phyloP scores from a whole-genome alignment of 2,113 vertebrate species.

The Rousettus leschenaultii region DNA sequence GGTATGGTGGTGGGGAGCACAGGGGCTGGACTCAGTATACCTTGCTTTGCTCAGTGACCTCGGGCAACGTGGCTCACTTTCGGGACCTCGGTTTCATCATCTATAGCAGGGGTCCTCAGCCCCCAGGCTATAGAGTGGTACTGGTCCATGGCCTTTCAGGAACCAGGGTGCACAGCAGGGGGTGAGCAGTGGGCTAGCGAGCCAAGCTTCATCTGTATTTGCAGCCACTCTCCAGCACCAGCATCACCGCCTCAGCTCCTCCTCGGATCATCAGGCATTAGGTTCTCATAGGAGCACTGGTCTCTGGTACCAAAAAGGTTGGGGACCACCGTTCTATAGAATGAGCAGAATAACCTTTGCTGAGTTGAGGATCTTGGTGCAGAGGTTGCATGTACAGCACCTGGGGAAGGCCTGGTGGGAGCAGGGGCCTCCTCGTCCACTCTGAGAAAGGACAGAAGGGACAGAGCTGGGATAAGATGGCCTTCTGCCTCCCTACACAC shows the following conservation, averaged over 20 bases:
- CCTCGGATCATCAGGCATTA: too few relatives aligned
- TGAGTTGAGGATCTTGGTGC: fast-evolving
- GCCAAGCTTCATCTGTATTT: too few relatives aligned
- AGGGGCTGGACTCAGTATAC: neutral
- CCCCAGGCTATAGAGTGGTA: too few relatives aligned
- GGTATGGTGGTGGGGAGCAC: fast-evolving
- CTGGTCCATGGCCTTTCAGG: too few relatives aligned
- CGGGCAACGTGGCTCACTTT: neutral
- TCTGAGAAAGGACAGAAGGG: neutral
- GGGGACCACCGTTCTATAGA: too few relatives aligned
- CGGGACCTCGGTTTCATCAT: neutral
- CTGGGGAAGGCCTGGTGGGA: neutral
- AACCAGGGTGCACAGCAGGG: too few relatives aligned
- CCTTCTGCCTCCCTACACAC: fast-evolving
- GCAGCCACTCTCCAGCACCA: too few relatives aligned
- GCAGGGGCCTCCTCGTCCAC: neutral
- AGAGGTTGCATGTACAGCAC: fast-evolving
- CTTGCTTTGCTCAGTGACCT: neutral
- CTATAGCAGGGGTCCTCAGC: too few relatives aligned
- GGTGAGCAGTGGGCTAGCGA: too few relatives aligned
- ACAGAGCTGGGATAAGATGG: neutral
- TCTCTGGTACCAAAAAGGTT: too few relatives aligned
- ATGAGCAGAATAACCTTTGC: neutral
- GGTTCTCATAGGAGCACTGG: too few relatives aligned
- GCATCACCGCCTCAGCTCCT: too few relatives aligned